Conservation (phyloP, 2,888 invertebrate genomes). For the Octodonta nipae region DNA sequence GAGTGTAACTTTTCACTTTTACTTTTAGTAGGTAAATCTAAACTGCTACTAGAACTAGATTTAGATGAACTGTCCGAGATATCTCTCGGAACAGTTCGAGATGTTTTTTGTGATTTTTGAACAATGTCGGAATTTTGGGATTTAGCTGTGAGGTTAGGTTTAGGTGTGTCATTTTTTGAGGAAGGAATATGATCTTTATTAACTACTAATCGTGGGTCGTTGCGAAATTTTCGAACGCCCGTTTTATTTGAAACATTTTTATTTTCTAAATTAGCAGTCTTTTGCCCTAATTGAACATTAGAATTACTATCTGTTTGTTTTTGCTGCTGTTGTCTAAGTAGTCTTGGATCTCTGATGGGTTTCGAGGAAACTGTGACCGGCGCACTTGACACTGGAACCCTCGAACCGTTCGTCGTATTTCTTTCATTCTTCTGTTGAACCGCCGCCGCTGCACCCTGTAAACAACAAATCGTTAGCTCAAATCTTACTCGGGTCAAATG, state of each 20-base stretch:
- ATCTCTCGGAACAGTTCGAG: conserved; percentile 7
- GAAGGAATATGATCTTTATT: conserved; percentile 28
- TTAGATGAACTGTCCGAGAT: conserved; percentile 12
- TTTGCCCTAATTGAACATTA: conserved; percentile 28
- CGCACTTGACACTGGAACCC: too few species aligned
- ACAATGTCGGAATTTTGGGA: conserved; percentile 15
- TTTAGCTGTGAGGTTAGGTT: conserved; percentile 24
- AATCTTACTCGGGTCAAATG: too few species aligned
- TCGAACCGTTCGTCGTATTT: too few species aligned
- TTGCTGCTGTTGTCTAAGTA: conserved; percentile 26
- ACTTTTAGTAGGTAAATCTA: conserved; percentile 32
- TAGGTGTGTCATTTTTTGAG: conserved; percentile 16
- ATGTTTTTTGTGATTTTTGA: conserved; percentile 11
- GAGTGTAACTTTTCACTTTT: conserved; percentile 24
- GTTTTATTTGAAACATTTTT: conserved; percentile 35
- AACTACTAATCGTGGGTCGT: conserved; percentile 32
- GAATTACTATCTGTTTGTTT: conserved; percentile 11
- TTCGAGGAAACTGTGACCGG: too few species aligned
- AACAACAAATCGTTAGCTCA: too few species aligned
- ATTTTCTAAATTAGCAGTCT: conserved; percentile 28
- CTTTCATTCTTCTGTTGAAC: conserved; percentile 12
- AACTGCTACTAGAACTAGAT: conserved; percentile 18
- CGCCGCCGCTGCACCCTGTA: conserved; percentile 12
- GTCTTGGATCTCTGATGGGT: conserved; percentile 32
- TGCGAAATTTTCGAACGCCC: conserved; percentile 31